A percentile compares a stretch with the other conserved stretches of the same genome.
These are phyloP conservation scores for Microlaimidae sp. DNA, from an alignment of 2,888 invertebrate species.

Conservation along the genomic window DNA sequence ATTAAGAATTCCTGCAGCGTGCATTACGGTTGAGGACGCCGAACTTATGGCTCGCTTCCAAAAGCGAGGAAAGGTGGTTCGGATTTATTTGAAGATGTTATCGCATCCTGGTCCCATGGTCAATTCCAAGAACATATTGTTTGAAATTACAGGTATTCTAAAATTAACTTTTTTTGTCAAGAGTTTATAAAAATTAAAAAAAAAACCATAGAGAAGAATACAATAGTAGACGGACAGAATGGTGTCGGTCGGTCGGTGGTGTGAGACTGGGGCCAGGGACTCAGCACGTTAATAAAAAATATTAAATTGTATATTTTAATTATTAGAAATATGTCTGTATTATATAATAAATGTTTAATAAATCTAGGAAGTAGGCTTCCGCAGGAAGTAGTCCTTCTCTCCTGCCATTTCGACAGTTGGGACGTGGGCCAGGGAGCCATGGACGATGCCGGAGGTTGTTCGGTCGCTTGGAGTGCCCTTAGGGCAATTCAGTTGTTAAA, in stretches of 20 bases:
- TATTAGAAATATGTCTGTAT: neutral
- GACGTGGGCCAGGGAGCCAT: constrained; percentile 39
- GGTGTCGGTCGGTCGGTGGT: no score
- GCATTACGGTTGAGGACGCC: constrained; percentile 38
- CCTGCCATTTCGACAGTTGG: constrained; percentile 40
- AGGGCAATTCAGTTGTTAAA: constrained; percentile 31
- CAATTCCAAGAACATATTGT: constrained; percentile 55
- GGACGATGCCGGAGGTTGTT: constrained; percentile 38
- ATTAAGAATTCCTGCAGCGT: constrained; percentile 22
- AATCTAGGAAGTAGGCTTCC: constrained; percentile 20
- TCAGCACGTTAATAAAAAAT: no score
- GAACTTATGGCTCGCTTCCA: constrained; percentile 36
- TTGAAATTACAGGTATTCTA: constrained; percentile 50
- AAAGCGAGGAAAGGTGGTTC: constrained; percentile 24
- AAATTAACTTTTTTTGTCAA: no score
- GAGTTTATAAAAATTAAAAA: no score
- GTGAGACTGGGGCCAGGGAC: no score
- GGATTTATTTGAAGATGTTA: constrained; percentile 26
- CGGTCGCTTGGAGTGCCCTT: constrained; percentile 35
- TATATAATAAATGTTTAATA: no score
- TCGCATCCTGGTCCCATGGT: no score
- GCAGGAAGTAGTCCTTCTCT: constrained; percentile 33
- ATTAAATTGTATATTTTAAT: neutral
- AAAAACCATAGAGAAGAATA: no score
- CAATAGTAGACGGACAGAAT: no score